phyloP scores from a whole-genome alignment of 2,888 invertebrate species.

The Drosophila longiperda region DNA sequence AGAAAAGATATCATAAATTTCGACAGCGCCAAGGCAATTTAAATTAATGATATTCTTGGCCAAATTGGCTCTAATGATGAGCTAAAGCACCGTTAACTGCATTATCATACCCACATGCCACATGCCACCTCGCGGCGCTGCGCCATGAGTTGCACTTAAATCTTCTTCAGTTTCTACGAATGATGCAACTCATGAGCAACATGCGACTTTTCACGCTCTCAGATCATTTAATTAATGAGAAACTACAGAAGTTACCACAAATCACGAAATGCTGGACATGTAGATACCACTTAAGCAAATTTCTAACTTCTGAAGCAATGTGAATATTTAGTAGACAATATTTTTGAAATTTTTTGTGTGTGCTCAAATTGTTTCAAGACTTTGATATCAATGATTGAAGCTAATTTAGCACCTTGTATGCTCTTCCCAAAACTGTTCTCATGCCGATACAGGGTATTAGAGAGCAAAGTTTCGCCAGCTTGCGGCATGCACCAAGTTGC shows the following conservation, averaged over 20 bases:
- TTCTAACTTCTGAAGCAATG: neutral
- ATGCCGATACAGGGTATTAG: slow-evolving; percentile 24
- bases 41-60: slow-evolving; percentile 13
- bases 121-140: slow-evolving; percentile 45
- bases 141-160: slow-evolving; percentile 48
- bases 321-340: neutral
- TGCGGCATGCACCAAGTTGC: slow-evolving; percentile 34
- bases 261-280: neutral
- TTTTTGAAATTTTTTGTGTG: neutral
- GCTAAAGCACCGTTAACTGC: slow-evolving; percentile 44
- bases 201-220: slow-evolving; percentile 74
- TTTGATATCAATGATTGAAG: neutral
- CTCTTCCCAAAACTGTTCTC: neutral
- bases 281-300: slow-evolving; percentile 1
- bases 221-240: slow-evolving; percentile 68
- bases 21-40: slow-evolving; percentile 2
- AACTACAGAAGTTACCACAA: slow-evolving; percentile 21
- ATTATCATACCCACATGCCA: slow-evolving; percentile 42
- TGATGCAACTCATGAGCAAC: slow-evolving; percentile 68
- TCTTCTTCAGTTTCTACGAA: slow-evolving; percentile 18
- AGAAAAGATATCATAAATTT: slow-evolving; percentile 42
- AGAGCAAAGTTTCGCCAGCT: neutral
- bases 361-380: neutral
- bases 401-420: neutral
- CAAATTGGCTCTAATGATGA: slow-evolving; percentile 32